Base-by-base conservation (phyloP, 2,888 invertebrate species). In the Digitonthophagus gazella region DNA sequence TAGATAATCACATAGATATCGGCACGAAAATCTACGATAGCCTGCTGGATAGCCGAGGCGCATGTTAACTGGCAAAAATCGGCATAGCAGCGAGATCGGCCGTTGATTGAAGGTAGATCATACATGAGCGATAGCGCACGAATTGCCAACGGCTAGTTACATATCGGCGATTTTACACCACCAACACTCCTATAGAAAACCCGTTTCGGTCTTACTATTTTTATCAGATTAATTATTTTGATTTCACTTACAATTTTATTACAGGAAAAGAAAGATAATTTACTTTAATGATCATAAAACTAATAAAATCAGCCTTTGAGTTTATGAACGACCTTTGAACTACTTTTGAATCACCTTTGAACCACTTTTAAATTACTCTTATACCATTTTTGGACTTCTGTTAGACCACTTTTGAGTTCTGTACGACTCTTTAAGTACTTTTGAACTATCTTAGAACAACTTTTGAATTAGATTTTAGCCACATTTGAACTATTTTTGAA, bases 111-210 rank as follows among this genome's bases (percentile, higher is more conserved):
- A 74, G 74, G 69, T 69, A 75, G 77, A 77, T 77, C 76, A 76
- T 76, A 76, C 76, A 77, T 75, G 76, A 75, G 74, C 74, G 77
- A 78, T 78, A 78, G 76, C 64, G 77, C 78, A 78, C 78, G 78
- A 76, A 74, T 72, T 71, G 74, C 77, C 76, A 75, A 74, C 73
- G 77, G 77, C 76, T 73, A 71, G 74, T 74, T 75, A 75, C 71
- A 75, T 76, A 76, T 75, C 76, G 73, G 20, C 61, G 20, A 20
- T 61, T 61, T 61, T 61, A 61, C 61, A 61, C 61, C 14, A 15
- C 20, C 61, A 61, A 19, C 61, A 44, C 28, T n/a, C n/a, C 28
- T 11, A 3, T 8, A 44, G 28, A 6, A 44, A 44, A 3, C 6
- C 28, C 28, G 6, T 8, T 2, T 44, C 28, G 11, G 28, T 44